Conservation (phyloP, 2,888 invertebrate genomes). For the Zele albiditarsus region DNA sequence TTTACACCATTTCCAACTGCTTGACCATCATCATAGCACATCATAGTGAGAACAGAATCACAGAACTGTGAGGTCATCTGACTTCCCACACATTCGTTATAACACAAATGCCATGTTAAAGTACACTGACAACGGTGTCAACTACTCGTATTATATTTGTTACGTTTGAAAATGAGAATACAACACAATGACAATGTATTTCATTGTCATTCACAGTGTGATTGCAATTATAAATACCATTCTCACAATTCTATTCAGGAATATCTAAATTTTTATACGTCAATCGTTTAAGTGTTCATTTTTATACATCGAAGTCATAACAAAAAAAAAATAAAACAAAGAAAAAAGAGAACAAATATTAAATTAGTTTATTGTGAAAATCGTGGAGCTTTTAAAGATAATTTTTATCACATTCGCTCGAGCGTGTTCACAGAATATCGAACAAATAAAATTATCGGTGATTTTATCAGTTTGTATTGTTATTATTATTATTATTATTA, state of each 20-base stretch:
- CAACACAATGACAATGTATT: neutral
- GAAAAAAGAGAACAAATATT: neutral
- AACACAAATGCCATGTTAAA: neutral
- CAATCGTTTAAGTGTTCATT: too few species aligned
- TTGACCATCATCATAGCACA: slow-evolving; percentile 41
- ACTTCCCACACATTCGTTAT: slow-evolving; percentile 14
- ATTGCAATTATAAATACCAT: neutral
- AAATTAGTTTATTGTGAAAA: neutral
- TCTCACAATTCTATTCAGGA: too few species aligned
- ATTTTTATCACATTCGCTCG: neutral
- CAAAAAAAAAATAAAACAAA: neutral
- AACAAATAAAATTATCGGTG: neutral
- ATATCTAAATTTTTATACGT: too few species aligned
- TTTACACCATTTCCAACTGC: slow-evolving; percentile 49
- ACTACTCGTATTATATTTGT: slow-evolving; percentile 2
- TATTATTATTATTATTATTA: neutral
- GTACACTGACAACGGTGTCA: slow-evolving; percentile 1
- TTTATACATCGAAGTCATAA: neutral
- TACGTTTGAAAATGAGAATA: neutral
- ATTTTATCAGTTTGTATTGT: neutral
- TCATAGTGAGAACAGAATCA: slow-evolving; percentile 52
- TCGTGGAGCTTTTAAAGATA: neutral
- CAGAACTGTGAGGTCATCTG: slow-evolving; percentile 38
- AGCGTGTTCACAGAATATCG: neutral
- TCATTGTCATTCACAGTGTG: neutral